Base-by-base conservation (phyloP, 2,888 invertebrate genomes). In the Brachypalpus laphriformis region DNA sequence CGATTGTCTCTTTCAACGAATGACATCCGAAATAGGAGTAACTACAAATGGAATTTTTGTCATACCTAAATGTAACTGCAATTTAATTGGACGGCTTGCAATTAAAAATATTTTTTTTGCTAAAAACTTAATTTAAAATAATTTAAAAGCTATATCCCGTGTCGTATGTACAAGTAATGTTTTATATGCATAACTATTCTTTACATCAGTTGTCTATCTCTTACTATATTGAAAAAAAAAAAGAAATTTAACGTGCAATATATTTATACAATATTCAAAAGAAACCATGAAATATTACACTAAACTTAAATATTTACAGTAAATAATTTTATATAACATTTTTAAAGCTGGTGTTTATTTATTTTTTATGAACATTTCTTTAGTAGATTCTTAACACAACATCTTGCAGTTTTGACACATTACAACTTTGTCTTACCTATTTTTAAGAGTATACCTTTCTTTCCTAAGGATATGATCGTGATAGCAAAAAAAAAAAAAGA, bases 341-440 rank as follows among this genome's bases (percentile, higher is more conserved):
- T 25, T 76, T 82, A 82, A 82, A 82, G 82, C 82, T 80, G 59
- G 49, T 11, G 16, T 47, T 82, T 75, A 11, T 8, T 37, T 31
- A 34, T 20, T 1, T 37, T 57, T 49, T 37, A 51, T 20, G 6
- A n/a, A 8, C 16, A n/a, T n/a, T n/a, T n/a, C n/a, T n/a, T n/a
- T n/a, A n/a, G n/a, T n/a, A n/a, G n/a, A 31, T 28, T 31, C 22
- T 6, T 37, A 68, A 63, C 63, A 63, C 31, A 31, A 31, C 34
- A 34, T 34, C 1, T 18, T 45, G 3, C 2, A 8, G 9, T 49
- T 4, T 49, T 49, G n/a, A 49, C 25, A 51, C 40, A 20, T 28
- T 16, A 49, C 47, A 65, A 66, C 51, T 6, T 37, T 66, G 20
- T 16, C 28, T n/a, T 42, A 28, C 20, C n/a, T 54, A 16, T 14